A percentile compares a stretch with the other conserved stretches of the same genome.
Conservation (phyloP, 1,140 invertebrate genomes). For the Daktulosphaira vitifoliae region DNA sequence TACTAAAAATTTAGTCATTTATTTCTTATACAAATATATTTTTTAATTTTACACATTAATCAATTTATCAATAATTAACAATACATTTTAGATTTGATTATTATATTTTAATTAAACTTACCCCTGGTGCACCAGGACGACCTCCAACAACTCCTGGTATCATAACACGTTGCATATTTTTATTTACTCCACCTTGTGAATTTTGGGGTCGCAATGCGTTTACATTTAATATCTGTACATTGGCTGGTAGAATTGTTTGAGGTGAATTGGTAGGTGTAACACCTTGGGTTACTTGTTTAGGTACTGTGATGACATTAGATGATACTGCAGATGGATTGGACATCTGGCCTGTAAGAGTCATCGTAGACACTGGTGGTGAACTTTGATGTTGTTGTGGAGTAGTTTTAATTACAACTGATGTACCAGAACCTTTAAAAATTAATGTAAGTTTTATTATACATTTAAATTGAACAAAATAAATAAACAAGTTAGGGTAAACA, state of each 20-base stretch:
- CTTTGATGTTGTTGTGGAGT: slow-evolving; percentile 39
- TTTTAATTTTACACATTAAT: no score
- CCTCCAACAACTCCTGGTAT: slow-evolving; percentile 65
- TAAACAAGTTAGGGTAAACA: no score
- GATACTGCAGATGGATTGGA: slow-evolving; percentile 50
- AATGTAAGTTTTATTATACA: no score
- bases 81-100: no score
- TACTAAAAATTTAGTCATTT: no score
- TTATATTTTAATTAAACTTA: no score
- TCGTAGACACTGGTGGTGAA: slow-evolving; percentile 20
- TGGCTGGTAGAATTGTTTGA: slow-evolving; percentile 56
- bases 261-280: slow-evolving; percentile 47
- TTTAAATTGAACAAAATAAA: no score
- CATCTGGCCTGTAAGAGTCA: slow-evolving; percentile 30
- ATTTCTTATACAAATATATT: no score
- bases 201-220: slow-evolving; percentile 60
- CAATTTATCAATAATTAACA: no score
- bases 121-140: slow-evolving; percentile 65
- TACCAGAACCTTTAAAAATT: slow-evolving; percentile 43
- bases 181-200: slow-evolving; percentile 42
- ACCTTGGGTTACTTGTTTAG: slow-evolving; percentile 23
- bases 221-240: slow-evolving; percentile 76
- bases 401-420: slow-evolving; percentile 59
- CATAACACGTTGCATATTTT: slow-evolving; percentile 59
- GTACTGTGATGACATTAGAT: slow-evolving; percentile 52